A percentile compares a stretch with the other conserved stretches of the same genome.
These are phyloP conservation scores for Chaenogobius annularis DNA, from an alignment of 2,113 vertebrate species.

Conservation along the genomic window DNA sequence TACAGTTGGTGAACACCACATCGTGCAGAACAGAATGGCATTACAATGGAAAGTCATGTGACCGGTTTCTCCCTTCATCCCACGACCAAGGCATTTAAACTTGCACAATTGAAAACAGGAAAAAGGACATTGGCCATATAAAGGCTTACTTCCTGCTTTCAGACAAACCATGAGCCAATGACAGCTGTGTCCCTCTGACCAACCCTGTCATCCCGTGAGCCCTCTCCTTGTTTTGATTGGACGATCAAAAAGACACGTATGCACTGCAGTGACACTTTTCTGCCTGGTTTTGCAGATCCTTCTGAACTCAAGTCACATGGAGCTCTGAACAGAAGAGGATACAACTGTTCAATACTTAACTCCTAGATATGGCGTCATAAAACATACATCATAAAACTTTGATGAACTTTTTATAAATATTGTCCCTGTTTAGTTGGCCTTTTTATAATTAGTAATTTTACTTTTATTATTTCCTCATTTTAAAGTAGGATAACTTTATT, in stretches of 20 bases:
- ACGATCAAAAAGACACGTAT: constrained; percentile 34
- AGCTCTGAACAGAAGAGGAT: not conserved
- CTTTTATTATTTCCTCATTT: constrained; percentile 27
- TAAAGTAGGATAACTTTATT: constrained; percentile 44
- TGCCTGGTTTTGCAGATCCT: constrained; percentile 3
- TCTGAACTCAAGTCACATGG: not conserved
- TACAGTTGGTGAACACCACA: constrained; percentile 6
- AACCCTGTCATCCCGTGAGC: constrained; percentile 30
- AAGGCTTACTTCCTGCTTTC: constrained; percentile 57
- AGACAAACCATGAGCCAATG: constrained; percentile 45
- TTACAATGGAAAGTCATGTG: constrained; percentile 30
- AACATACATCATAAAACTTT: constrained; percentile 15
- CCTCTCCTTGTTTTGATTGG: constrained; percentile 41
- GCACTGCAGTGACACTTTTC: constrained; percentile 34
- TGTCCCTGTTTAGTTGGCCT: constrained; percentile 34
- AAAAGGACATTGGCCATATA: constrained; percentile 46
- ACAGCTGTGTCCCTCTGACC: constrained; percentile 34
- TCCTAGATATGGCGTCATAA: constrained; percentile 33
- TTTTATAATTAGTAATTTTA: constrained; percentile 56
- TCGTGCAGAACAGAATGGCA: constrained; percentile 21
- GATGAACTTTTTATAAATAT: constrained; percentile 33
- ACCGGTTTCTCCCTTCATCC: constrained; percentile 62
- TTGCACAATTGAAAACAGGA: constrained; percentile 71
- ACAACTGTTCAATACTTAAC: constrained; percentile 21
- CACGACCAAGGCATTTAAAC: constrained; percentile 65